phyloP scores from a whole-genome alignment of 2,113 vertebrate genomes.

The Tychaedon coryphoeus region DNA sequence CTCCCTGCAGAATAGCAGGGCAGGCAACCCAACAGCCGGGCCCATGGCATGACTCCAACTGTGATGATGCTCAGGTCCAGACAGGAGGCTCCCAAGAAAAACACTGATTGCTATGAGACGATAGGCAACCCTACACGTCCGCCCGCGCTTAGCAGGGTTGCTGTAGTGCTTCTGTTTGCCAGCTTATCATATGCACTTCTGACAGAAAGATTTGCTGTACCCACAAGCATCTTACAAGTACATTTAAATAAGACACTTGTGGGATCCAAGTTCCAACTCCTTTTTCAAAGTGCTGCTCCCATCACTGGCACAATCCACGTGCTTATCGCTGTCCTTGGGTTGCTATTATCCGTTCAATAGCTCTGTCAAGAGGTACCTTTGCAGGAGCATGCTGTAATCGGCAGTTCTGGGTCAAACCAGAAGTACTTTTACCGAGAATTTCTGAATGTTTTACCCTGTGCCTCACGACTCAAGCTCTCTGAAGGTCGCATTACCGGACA shows the following conservation, averaged over 20 bases:
- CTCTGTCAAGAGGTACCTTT: neutral
- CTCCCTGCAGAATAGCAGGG: neutral
- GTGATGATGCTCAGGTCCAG: neutral
- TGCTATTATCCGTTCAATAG: neutral
- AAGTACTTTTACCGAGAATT: neutral
- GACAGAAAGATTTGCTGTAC: neutral
- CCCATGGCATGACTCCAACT: neutral
- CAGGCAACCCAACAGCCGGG: rapidly evolving
- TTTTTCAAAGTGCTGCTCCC: neutral
- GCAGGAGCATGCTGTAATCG: neutral
- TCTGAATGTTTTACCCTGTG: neutral
- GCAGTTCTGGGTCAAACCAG: neutral
- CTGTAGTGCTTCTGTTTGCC: neutral
- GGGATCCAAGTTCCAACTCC: neutral
- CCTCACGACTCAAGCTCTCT: neutral
- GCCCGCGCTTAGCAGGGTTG: neutral
- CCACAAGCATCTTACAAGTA: neutral
- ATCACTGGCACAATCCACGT: neutral
- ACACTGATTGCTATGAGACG: neutral
- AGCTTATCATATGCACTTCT: neutral
- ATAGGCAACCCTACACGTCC: neutral
- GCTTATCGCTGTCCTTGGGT: neutral
- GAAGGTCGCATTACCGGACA: neutral
- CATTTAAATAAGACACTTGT: neutral
- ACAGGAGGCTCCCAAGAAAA: neutral